Evolutionary conservation across 2,113 vertebrate species (phyloP).

Genomic region (Gasterosteus nipponicus): DNA sequence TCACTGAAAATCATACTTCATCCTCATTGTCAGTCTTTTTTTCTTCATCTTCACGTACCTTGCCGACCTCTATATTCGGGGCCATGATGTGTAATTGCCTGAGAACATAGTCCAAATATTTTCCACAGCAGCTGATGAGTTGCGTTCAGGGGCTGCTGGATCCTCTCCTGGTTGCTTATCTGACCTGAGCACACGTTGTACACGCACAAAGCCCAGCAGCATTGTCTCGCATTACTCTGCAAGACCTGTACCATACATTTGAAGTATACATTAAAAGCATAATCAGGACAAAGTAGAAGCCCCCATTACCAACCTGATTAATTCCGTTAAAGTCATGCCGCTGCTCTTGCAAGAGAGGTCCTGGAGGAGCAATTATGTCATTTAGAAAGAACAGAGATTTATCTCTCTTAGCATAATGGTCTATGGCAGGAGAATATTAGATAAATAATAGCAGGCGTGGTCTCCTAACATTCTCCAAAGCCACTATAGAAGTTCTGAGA

Average conservation of each 20-base stretch:
- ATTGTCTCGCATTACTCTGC: background rate
- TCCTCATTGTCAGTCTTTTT: slow-evolving; percentile 26
- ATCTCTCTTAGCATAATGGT: slow-evolving; percentile 52
- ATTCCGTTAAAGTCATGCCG: slow-evolving; percentile 55
- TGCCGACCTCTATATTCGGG: background rate
- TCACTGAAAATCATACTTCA: slow-evolving; percentile 5
- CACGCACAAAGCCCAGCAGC: slow-evolving; percentile 10
- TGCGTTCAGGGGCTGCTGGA: background rate
- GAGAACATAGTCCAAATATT: slow-evolving; percentile 7
- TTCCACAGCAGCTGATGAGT: background rate
- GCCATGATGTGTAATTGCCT: slow-evolving; percentile 1
- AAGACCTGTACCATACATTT: slow-evolving; percentile 4
- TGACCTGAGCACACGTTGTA: slow-evolving; percentile 8
- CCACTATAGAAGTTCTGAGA: background rate
- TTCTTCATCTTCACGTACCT: background rate
- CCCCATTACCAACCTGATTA: slow-evolving; percentile 55
- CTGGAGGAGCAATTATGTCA: slow-evolving; percentile 57
- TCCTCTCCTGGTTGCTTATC: slow-evolving; percentile 18
- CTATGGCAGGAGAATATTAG: slow-evolving; percentile 21
- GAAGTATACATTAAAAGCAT: slow-evolving; percentile 41
- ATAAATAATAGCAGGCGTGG: background rate
- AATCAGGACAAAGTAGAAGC: slow-evolving; percentile 32
- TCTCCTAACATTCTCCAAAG: background rate
- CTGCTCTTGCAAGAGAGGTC: slow-evolving; percentile 38
- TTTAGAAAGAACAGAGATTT: slow-evolving; percentile 49